A percentile compares a stretch with the other conserved stretches of the same genome.
These are phyloP conservation scores for Enoplosus armatus DNA, from an alignment of 2,797 vertebrate species.

Conservation along the genomic window DNA sequence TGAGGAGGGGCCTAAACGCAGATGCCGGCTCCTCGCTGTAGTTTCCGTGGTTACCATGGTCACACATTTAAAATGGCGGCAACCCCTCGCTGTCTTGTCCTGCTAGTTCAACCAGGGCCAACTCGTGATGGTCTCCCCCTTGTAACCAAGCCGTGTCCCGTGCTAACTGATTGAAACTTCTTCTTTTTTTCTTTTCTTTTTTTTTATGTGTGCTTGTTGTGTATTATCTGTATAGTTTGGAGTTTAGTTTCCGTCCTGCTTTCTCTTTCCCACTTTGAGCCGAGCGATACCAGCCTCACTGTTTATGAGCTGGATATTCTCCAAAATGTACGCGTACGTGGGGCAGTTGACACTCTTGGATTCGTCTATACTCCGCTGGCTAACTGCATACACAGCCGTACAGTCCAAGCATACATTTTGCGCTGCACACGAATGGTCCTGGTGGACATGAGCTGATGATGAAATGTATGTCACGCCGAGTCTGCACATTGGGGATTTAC, in stretches of 20 bases:
- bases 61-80: not conserved
- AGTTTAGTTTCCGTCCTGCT: not conserved
- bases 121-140: not conserved
- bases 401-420: too few species aligned
- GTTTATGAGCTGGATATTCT: not conserved
- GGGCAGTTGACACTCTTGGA: not conserved
- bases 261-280: not conserved
- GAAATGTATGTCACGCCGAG: not conserved
- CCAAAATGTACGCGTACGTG: not conserved
- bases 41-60: not conserved
- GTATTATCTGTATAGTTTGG: too few species aligned
- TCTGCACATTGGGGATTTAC: not conserved
- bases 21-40: not conserved
- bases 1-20: not conserved
- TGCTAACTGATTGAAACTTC: not conserved
- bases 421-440: not conserved
- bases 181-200: too few species aligned
- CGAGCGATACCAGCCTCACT: not conserved
- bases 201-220: too few species aligned
- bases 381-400: not conserved
- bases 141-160: not conserved
- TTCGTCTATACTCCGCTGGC: not conserved
- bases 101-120: not conserved
- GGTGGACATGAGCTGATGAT: not conserved
- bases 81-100: not conserved